phyloP scores from a whole-genome alignment of 2,888 invertebrate species.

The Scaptomyza tumidula region DNA sequence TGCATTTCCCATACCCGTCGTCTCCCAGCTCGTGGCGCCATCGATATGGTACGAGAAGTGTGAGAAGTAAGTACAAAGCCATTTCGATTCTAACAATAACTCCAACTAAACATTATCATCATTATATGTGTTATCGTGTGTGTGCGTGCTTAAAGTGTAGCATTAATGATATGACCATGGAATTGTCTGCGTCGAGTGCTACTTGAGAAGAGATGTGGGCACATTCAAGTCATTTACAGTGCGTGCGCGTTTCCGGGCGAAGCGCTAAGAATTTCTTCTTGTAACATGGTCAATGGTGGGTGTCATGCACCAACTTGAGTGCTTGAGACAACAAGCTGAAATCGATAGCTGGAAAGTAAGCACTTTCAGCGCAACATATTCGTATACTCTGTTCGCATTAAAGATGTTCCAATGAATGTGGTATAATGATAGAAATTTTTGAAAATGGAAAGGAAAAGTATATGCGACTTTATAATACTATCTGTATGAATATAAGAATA shows the following conservation, averaged over 20 bases:
- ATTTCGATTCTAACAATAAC: slow-evolving; percentile 14
- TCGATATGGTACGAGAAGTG: slow-evolving; percentile 87
- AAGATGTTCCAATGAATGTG: background rate
- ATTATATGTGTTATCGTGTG: background rate
- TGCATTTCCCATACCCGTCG: slow-evolving; percentile 92
- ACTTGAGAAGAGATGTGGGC: slow-evolving; percentile 38
- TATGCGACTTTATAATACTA: too few species aligned
- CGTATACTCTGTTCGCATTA: background rate
- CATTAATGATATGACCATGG: slow-evolving; percentile 39
- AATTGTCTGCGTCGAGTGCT: slow-evolving; percentile 41
- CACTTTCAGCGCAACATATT: background rate
- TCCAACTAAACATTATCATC: background rate
- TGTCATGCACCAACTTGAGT: slow-evolving; percentile 4
- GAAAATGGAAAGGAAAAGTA: too few species aligned
- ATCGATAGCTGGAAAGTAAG: slow-evolving; percentile 22
- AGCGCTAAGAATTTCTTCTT: background rate
- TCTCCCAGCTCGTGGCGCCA: slow-evolving; percentile 89
- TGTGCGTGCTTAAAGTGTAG: slow-evolving; percentile 26
- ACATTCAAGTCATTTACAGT: slow-evolving; percentile 34
- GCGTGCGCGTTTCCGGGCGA: slow-evolving; percentile 5
- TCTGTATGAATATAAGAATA: too few species aligned
- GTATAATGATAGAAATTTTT: background rate
- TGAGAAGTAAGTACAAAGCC: slow-evolving; percentile 86
- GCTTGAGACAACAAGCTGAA: slow-evolving; percentile 21
- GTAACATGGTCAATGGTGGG: background rate